These are phyloP conservation scores for Hippocampus barbouri DNA, from an alignment of 2,113 vertebrate genomes.

Conservation along the genomic window DNA sequence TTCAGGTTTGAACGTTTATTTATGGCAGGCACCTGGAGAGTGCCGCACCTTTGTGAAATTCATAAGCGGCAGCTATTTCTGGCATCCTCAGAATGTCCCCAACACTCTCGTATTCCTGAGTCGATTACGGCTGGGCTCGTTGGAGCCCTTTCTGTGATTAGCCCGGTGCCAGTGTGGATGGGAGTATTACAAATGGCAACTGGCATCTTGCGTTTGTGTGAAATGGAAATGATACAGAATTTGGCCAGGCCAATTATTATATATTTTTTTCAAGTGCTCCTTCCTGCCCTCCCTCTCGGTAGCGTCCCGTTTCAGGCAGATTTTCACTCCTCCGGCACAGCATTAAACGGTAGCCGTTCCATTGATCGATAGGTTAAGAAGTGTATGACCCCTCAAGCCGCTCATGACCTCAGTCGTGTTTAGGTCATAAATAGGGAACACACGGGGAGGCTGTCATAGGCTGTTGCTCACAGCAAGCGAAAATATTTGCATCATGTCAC, in stretches of 20 bases:
- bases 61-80: slow-evolving; percentile 68
- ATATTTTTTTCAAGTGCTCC: slow-evolving; percentile 75
- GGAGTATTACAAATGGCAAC: slow-evolving; percentile 59
- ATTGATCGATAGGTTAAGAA: slow-evolving; percentile 99
- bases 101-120: slow-evolving; percentile 37
- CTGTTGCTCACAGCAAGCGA: slow-evolving; percentile 76
- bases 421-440: slow-evolving; percentile 81
- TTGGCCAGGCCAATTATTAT: slow-evolving; percentile 70
- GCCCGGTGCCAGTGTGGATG: slow-evolving; percentile 36
- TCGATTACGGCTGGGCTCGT: slow-evolving; percentile 57
- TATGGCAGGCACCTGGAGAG: slow-evolving; percentile 76
- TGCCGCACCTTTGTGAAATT: slow-evolving; percentile 76
- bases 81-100: slow-evolving; percentile 62
- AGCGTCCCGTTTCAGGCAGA: slow-evolving; percentile 75
- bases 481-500: slow-evolving; percentile 50
- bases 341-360: slow-evolving; percentile 99
- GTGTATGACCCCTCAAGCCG: slow-evolving; percentile 92
- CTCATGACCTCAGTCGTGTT: slow-evolving; percentile 99
- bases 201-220: slow-evolving; percentile 56
- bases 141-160: slow-evolving; percentile 58
- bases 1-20: slow-evolving; percentile 68
- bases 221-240: slow-evolving; percentile 68
- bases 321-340: slow-evolving; percentile 91
- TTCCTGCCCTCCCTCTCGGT: slow-evolving; percentile 56
- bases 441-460: slow-evolving; percentile 91